Evolutionary conservation across 2,797 vertebrate genomes (phyloP).

Genomic region (Glyptemys insculpta): DNA sequence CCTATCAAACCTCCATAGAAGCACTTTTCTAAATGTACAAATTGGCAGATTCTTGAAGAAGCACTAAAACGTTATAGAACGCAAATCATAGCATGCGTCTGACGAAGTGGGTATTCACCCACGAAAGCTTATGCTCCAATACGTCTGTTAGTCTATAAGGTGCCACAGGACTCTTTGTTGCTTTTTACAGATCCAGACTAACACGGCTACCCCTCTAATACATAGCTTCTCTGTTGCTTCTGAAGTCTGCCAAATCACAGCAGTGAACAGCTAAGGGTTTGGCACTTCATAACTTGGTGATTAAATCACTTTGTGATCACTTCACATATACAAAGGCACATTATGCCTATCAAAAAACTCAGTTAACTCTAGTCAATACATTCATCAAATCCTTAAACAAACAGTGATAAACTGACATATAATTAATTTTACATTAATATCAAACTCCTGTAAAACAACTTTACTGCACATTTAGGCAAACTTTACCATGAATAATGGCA

Average conservation of each 20-base stretch:
- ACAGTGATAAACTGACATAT: rapidly evolving
- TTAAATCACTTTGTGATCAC: background rate
- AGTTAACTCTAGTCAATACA: background rate
- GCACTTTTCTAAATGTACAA: background rate
- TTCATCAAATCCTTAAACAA: background rate
- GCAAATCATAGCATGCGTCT: background rate
- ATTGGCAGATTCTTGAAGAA: background rate
- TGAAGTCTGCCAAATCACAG: background rate
- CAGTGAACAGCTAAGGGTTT: background rate
- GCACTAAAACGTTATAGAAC: background rate
- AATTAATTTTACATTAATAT: background rate
- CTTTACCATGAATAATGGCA: background rate
- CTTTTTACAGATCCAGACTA: too few species aligned
- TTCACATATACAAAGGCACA: background rate
- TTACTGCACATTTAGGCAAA: background rate
- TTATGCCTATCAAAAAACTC: background rate
- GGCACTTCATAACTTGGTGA: background rate
- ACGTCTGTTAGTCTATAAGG: too few species aligned
- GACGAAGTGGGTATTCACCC: too few species aligned
- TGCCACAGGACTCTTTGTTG: too few species aligned
- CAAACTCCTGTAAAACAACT: background rate
- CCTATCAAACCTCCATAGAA: background rate
- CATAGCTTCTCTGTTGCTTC: background rate
- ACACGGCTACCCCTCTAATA: too few species aligned
- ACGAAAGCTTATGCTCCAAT: too few species aligned